Percentiles rank a stretch among this genome's conserved stretches.
These are phyloP conservation scores for Xestoiulus laeticollis DNA, from an alignment of 2,888 invertebrate species.

Conservation along the genomic window DNA sequence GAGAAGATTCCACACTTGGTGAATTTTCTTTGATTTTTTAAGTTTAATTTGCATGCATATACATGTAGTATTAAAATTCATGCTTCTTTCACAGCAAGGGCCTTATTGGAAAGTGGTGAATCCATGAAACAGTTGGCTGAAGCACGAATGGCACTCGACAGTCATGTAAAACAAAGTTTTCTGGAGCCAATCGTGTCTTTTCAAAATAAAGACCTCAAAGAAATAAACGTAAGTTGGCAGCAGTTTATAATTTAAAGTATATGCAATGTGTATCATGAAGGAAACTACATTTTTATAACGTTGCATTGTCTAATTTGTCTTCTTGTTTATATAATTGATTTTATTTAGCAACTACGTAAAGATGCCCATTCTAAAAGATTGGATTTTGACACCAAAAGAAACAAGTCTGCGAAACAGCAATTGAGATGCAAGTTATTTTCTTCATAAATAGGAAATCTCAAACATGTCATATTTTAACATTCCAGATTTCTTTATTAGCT, in stretches of 20 bases:
- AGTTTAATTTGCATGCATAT: neutral
- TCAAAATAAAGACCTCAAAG: constrained; percentile 98
- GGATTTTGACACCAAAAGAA: constrained; percentile 98
- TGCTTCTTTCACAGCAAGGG: constrained; percentile 72
- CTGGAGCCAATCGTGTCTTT: constrained; percentile 97
- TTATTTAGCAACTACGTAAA: constrained; percentile 92
- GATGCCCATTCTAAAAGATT: constrained; percentile 97
- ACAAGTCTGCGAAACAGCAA: constrained; percentile 95
- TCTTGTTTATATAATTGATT: no score
- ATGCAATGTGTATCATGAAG: no score
- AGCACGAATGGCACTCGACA: constrained; percentile 97
- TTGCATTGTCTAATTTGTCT: no score
- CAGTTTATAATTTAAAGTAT: no score
- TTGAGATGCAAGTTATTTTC: neutral
- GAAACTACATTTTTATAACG: no score
- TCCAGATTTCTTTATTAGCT: neutral
- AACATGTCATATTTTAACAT: neutral
- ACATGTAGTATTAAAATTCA: neutral
- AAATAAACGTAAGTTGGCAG: constrained; percentile 86
- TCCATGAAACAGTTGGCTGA: constrained; percentile 98
- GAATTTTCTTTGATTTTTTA: constrained; percentile 59
- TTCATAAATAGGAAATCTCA: neutral
- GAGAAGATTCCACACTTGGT: constrained; percentile 94
- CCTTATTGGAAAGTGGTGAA: constrained; percentile 95
- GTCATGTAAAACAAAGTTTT: constrained; percentile 99